These are phyloP conservation scores for Yasuhikotakia modesta DNA, from an alignment of 2,797 vertebrate genomes.

Conservation along the genomic window DNA sequence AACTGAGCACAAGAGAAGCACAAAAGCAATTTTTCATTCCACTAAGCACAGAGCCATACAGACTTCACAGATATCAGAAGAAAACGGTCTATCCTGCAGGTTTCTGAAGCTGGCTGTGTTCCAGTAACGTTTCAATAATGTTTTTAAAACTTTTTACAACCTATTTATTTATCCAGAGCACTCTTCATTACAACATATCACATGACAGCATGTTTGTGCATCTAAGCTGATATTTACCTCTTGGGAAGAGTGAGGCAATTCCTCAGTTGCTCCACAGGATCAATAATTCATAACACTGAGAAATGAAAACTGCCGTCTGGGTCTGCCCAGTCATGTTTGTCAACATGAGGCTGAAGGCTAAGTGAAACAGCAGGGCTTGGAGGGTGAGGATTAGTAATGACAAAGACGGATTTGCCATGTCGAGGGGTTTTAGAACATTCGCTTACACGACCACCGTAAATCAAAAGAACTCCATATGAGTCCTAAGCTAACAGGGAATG, in stretches of 20 bases:
- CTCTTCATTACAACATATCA: conserved; percentile 43
- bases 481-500: neutral
- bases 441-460: neutral
- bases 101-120: neutral
- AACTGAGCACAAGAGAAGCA: conserved; percentile 10
- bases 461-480: neutral
- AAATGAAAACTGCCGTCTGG: conserved; percentile 46
- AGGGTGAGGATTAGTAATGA: conserved; percentile 10
- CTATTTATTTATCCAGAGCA: conserved; percentile 52
- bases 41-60: conserved; percentile 31
- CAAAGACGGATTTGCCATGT: neutral
- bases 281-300: conserved; percentile 59
- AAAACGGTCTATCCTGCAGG: conserved; percentile 16
- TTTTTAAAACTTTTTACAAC: conserved; percentile 11
- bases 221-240: conserved; percentile 59
- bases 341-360: conserved; percentile 32
- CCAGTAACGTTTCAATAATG: neutral
- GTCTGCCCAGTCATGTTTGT: conserved; percentile 41
- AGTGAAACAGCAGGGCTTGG: conserved; percentile 24
- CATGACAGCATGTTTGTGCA: conserved; percentile 53
- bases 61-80: conserved; percentile 12
- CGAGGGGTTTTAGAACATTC: neutral
- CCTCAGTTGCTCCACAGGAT: conserved; percentile 44
- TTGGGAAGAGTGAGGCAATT: conserved; percentile 42
- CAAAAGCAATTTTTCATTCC: conserved; percentile 32